Evolutionary conservation across 2,888 invertebrate species (phyloP), one percentile per base, ranked within the genome.

Genomic region (Volucella zonaria): DNA sequence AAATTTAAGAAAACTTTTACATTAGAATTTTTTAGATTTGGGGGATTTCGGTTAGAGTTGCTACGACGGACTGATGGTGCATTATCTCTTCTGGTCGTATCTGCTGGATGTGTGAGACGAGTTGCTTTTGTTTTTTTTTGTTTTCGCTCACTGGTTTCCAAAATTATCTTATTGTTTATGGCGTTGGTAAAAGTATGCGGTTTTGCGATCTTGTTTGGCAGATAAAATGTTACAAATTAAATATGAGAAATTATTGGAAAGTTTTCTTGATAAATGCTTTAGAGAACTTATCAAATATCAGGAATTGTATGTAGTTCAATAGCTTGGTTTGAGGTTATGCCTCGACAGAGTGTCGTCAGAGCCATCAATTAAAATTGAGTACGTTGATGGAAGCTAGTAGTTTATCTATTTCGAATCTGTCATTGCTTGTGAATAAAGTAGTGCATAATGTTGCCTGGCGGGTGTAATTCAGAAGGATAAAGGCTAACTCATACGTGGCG

Each of bases 131-230:
- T 12, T 42, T 64, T 64, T 18, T 18, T 18, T 1, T 43, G 66
- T 6, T 31, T 31, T 31, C 6, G 31, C 6, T 31, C 6, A 31
- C 18, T 10, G 47, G 31, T 54, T 47, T 31, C 67, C 58, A 42
- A 14, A 68, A 62, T 73, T 64, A 62, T 68, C 67, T 64, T 68
- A 45, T 78, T 56, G 78, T 82, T 73, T 82, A 68, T 74, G 56
- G 56, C 68, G 56, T 78, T 74, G 58, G 42, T 68, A 51, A 58
- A 58, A 51, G 56, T 58, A 59, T 68, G 78, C 49, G 82, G 82
- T 52, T 68, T 58, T 43, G 12, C 8, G 10, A 45, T 73, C 47
- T 54, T 23, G 14, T 31, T 49, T 68, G 52, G 31, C 11, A 8
- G 11, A 73, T 59, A 56, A 54, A 77, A 42, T 47, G 59, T 31